These are phyloP conservation scores for Baronia brevicornis DNA, from an alignment of 2,888 invertebrate species.

Conservation along the genomic window DNA sequence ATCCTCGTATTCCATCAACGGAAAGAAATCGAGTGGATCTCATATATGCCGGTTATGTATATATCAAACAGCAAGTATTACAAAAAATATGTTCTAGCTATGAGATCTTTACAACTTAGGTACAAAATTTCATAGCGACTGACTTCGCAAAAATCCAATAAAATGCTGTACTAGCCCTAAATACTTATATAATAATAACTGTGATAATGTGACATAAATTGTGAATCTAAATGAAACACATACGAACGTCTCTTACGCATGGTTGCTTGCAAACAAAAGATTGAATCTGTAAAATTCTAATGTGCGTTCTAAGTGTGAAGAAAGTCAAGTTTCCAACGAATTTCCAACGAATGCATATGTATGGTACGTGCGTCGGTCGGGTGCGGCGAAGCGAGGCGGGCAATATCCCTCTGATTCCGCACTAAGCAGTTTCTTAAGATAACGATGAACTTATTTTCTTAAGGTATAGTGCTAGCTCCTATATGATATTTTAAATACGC, in stretches of 20 bases:
- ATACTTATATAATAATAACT: slow-evolving; percentile 8
- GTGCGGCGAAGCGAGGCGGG: slow-evolving; percentile 43
- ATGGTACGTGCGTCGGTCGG: slow-evolving; percentile 33
- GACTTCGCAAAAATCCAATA: no score
- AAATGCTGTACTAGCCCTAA: no score
- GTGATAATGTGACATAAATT: slow-evolving; percentile 21
- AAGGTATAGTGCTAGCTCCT: neutral
- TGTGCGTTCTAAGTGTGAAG: slow-evolving; percentile 54
- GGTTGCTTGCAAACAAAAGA: slow-evolving; percentile 47
- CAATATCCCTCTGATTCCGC: slow-evolving; percentile 15
- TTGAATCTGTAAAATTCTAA: slow-evolving; percentile 55
- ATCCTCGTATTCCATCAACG: no score
- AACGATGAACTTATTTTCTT: no score
- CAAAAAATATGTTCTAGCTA: no score
- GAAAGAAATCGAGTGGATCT: no score
- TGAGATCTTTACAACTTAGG: no score
- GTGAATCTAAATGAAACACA: slow-evolving; percentile 23
- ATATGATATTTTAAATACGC: neutral
- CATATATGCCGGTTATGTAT: no score
- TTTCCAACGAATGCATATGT: slow-evolving; percentile 50
- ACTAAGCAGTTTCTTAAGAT: slow-evolving; percentile 14
- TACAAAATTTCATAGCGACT: no score
- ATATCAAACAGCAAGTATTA: no score
- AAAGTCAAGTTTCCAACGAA: slow-evolving; percentile 61
- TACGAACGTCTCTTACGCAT: slow-evolving; percentile 35